Percentiles rank a stretch among this genome's conserved stretches.
phyloP scores from a whole-genome alignment of 2,797 vertebrate species.

The Myotis pilosus region DNA sequence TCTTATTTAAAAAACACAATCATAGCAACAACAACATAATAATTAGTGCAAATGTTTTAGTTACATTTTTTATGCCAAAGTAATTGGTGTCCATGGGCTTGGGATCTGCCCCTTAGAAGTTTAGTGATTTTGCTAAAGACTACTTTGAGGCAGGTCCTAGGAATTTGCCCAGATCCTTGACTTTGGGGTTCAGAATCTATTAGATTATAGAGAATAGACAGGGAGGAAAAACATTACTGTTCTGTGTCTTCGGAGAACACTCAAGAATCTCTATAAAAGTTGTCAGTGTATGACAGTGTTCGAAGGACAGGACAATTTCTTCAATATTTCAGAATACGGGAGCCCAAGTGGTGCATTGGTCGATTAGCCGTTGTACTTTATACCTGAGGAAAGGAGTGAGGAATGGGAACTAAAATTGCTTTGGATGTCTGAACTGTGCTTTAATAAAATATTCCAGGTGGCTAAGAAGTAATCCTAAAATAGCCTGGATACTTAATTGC shows the following conservation, averaged over 20 bases:
- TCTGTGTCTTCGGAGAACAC: neutral
- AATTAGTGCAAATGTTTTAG: neutral
- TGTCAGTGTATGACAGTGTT: neutral
- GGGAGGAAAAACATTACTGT: neutral
- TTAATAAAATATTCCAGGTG: conserved; percentile 87
- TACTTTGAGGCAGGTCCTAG: conserved; percentile 1
- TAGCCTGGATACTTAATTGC: conserved; percentile 82
- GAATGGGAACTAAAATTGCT: conserved; percentile 81
- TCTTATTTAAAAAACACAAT: neutral
- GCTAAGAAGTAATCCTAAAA: conserved; percentile 85
- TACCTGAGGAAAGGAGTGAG: conserved; percentile 35
- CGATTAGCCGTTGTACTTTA: neutral
- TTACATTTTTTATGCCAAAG: conserved; percentile 17
- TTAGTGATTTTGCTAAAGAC: conserved; percentile 42
- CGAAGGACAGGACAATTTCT: conserved; percentile 6
- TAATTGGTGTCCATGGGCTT: neutral
- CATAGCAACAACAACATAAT: neutral
- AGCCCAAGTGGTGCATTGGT: neutral
- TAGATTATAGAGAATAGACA: conserved; percentile 1
- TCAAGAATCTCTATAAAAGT: neutral
- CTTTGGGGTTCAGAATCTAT: conserved; percentile 1
- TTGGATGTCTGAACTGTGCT: conserved; percentile 84
- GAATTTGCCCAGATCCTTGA: conserved; percentile 44
- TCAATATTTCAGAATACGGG: neutral
- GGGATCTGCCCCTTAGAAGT: conserved; percentile 24